Evolutionary conservation across 2,797 vertebrate species (phyloP).

Genomic region (Squalus acanthias): DNA sequence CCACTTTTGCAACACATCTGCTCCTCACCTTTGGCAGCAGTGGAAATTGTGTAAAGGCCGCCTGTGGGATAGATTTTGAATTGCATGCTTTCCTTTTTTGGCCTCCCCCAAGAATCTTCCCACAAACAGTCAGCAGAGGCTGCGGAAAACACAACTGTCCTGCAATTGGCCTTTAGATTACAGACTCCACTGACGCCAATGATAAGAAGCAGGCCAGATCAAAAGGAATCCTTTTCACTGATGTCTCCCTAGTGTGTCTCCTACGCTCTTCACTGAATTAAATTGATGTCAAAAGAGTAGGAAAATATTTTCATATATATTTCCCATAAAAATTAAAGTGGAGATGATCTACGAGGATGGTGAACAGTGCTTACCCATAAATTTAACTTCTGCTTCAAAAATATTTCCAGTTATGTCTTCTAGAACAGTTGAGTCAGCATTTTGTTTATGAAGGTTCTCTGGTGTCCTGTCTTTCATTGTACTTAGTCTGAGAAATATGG

Average conservation of each 20-base stretch:
- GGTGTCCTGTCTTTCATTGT: neutral
- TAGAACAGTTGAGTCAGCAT: neutral
- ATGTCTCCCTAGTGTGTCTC: neutral
- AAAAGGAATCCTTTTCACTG: neutral
- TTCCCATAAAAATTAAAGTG: neutral
- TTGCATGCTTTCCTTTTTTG: neutral
- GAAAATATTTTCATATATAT: neutral
- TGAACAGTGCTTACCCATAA: neutral
- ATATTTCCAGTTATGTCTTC: neutral
- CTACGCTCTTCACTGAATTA: neutral
- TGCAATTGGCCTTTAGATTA: neutral
- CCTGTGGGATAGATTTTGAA: neutral
- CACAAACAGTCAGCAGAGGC: neutral
- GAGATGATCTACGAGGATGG: neutral
- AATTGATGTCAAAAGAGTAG: neutral
- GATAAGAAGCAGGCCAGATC: conserved; percentile 4
- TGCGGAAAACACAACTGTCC: neutral
- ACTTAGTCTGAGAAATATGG: neutral
- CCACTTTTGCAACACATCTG: neutral
- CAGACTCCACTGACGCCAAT: neutral
- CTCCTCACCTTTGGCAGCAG: neutral
- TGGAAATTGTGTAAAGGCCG: neutral
- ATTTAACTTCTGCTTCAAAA: neutral
- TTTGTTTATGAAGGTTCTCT: neutral
- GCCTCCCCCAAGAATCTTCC: neutral